Evolutionary conservation across 2,888 invertebrate genomes (phyloP).

Genomic region (Biston stratarius): DNA sequence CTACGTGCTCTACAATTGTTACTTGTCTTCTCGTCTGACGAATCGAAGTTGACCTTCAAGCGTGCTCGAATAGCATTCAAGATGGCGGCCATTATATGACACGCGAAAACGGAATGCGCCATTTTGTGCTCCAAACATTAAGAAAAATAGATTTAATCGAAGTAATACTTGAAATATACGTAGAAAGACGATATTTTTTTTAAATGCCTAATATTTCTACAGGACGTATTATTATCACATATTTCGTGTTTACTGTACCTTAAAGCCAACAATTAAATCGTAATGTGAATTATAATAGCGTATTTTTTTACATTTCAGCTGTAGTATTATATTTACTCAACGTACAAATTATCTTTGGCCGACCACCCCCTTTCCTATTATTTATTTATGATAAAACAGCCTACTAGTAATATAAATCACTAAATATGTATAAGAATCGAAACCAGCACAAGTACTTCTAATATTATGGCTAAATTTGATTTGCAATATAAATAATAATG

Average conservation of each 20-base stretch:
- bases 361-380: not conserved
- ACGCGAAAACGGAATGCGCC: conserved; percentile 17
- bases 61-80: conserved; percentile 37
- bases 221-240: too few relatives aligned
- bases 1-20: conserved; percentile 17
- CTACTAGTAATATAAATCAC: conserved; percentile 1
- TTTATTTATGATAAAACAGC: not conserved
- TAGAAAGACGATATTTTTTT: too few relatives aligned
- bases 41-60: conserved; percentile 33
- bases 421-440: not conserved
- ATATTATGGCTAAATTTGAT: not conserved
- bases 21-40: conserved; percentile 23
- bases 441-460: not conserved
- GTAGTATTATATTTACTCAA: not conserved
- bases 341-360: not conserved
- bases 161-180: not conserved
- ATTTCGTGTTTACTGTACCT: too few relatives aligned
- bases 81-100: conserved; percentile 39
- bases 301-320: too few relatives aligned
- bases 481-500: too few relatives aligned
- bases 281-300: too few relatives aligned
- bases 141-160: not conserved
- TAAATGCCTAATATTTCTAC: too few relatives aligned
- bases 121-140: conserved; percentile 8
- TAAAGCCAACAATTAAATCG: too few relatives aligned